Evolutionary conservation across 2,888 invertebrate species (phyloP), one percentile per base, ranked within the genome.

Genomic region (Formica aserva): DNA sequence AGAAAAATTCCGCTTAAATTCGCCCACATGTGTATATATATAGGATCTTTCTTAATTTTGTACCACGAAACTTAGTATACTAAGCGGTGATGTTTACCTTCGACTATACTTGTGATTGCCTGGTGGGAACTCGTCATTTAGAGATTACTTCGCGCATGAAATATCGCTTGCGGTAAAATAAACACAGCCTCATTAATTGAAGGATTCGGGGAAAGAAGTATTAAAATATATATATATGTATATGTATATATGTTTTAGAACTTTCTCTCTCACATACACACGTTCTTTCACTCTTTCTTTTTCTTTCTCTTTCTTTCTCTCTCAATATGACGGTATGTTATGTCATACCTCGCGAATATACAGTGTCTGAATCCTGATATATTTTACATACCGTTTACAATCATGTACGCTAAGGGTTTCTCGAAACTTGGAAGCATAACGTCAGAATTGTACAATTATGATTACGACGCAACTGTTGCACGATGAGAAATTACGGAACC

Each of bases 181-280:
- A 91, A 89, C 89, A 91, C 91, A 92, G 92, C 90, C 92, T 91
- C 88, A 84, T 88, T 89, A 91, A 92, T 92, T 91, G 90, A 92
- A 90, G 90, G 89, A 85, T 66, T 89, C 86, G 89, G 89, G 87
- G 89, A 86, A 88, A 91, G 87, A 92, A 92, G 89, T 91, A 92
- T 91, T 92, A 91, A 92, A 92, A 92, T 60, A 78, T 69, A 69
- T 67, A 32, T 67, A 18, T 75, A 5, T 45, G 1, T 22, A 35
- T 38, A n/a, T 32, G 2, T 32, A 32, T n/a, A n/a, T 38, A 22
- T 15, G 15, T 35, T 60, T 48, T 48, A 48, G 48, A 48, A 48
- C 48, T 48, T n/a, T 48, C n/a, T 48, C 48, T 48, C 48, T 48
- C 18, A 45, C 45, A 45, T 48, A 48, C 48, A 18, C 6, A 45